These are phyloP conservation scores for Callaeas wilsoni DNA, from an alignment of 2,113 vertebrate genomes.

Conservation along the genomic window DNA sequence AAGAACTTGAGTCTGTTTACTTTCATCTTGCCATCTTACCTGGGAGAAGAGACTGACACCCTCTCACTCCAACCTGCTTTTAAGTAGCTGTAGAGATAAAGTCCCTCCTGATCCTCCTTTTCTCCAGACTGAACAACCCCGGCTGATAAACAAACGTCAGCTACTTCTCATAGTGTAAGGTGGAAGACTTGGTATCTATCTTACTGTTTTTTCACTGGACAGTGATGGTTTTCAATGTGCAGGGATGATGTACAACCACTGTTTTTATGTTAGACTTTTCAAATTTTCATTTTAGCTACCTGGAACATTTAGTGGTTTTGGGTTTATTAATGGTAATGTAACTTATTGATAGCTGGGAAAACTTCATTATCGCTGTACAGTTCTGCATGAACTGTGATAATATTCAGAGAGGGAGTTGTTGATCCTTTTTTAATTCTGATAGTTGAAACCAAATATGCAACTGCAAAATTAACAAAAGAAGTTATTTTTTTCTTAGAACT, in stretches of 20 bases:
- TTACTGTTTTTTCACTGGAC: background rate
- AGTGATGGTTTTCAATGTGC: background rate
- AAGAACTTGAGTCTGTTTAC: background rate
- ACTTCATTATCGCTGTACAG: background rate
- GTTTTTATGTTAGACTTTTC: background rate
- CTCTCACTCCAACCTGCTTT: background rate
- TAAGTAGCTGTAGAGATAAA: background rate
- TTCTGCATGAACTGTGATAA: background rate
- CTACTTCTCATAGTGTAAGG: background rate
- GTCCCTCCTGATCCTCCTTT: background rate
- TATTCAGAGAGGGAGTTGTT: background rate
- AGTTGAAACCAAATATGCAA: background rate
- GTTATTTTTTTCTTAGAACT: background rate
- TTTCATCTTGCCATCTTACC: background rate
- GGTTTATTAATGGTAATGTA: background rate
- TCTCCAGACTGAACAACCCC: background rate
- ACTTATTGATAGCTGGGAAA: background rate
- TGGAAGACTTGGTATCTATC: background rate
- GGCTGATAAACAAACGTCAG: background rate
- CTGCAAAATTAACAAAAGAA: background rate
- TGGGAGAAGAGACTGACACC: background rate
- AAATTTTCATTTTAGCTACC: background rate
- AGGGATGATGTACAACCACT: background rate
- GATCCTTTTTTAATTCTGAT: background rate
- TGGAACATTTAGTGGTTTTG: background rate